Evolutionary conservation across 2,888 invertebrate species (phyloP).

Genomic region (Agrotis clavis): DNA sequence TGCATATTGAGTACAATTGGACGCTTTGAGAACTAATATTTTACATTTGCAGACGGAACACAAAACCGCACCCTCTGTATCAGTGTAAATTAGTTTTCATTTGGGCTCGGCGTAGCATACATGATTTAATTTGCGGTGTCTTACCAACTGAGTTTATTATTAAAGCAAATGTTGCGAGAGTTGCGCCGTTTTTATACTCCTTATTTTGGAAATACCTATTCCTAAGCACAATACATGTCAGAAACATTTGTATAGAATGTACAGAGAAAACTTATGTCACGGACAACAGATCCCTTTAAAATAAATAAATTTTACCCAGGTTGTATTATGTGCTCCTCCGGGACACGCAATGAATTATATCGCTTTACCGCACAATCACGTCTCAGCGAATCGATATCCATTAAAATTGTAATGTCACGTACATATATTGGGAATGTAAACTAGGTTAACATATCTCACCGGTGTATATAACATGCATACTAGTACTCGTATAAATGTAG

Average conservation of each 20-base stretch:
- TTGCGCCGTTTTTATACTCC: constrained; percentile 5
- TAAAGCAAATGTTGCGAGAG: constrained; percentile 10
- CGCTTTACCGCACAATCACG: constrained; percentile 50
- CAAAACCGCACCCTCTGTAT: constrained; percentile 43
- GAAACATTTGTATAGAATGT: constrained; percentile 3
- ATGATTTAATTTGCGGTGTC: constrained; percentile 48
- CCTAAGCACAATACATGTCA: constrained; percentile 10
- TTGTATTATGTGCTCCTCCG: constrained; percentile 27
- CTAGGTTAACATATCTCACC: constrained; percentile 32
- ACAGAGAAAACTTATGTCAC: constrained; percentile 21
- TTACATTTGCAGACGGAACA: constrained; percentile 45
- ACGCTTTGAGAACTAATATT: constrained; percentile 47
- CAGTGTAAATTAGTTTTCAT: constrained; percentile 54
- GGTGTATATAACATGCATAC: constrained; percentile 7
- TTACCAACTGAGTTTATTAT: constrained; percentile 20
- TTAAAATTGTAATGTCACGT: constrained; percentile 59
- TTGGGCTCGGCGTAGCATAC: constrained; percentile 19
- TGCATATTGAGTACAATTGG: constrained; percentile 43
- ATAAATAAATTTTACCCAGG: constrained; percentile 13
- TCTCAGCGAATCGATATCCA: constrained; percentile 52
- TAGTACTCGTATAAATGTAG: constrained; percentile 1
- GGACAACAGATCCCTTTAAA: constrained; percentile 12
- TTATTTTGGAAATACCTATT: constrained; percentile 20
- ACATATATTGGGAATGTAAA: constrained; percentile 37
- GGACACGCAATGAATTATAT: constrained; percentile 48